These are phyloP conservation scores for Labeo catla DNA, from an alignment of 2,113 vertebrate species.

Conservation along the genomic window DNA sequence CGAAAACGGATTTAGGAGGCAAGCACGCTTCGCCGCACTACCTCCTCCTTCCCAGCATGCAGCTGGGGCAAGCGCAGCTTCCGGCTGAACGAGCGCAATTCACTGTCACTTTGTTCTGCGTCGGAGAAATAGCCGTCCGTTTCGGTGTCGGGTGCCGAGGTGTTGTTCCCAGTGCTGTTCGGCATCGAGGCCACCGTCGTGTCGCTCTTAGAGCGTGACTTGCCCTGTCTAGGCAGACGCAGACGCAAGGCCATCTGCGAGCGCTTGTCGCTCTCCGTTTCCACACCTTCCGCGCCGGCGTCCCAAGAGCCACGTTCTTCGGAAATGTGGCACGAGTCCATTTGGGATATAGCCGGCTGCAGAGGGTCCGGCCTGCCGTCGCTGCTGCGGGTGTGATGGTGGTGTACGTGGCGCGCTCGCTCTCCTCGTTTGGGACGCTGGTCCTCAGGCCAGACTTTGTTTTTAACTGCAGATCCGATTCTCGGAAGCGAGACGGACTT, in stretches of 20 bases:
- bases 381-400: slow-evolving; percentile 64
- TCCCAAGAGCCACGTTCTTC: slow-evolving; percentile 68
- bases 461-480: slow-evolving; percentile 50
- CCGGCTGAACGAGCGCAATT: slow-evolving; percentile 74
- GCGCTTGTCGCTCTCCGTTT: slow-evolving; percentile 70
- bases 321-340: slow-evolving; percentile 80
- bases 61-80: slow-evolving; percentile 80
- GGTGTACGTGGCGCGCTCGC: slow-evolving; percentile 50
- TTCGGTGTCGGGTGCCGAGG: slow-evolving; percentile 80
- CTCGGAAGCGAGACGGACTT: slow-evolving; percentile 20
- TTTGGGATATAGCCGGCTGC: slow-evolving; percentile 79
- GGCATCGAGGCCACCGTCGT: slow-evolving; percentile 55
- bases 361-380: slow-evolving; percentile 67
- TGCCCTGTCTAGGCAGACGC: slow-evolving; percentile 82
- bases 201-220: slow-evolving; percentile 73
- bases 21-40: slow-evolving; percentile 91
- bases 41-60: slow-evolving; percentile 86
- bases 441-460: slow-evolving; percentile 46
- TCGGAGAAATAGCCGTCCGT: slow-evolving; percentile 93
- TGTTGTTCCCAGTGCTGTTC: slow-evolving; percentile 69
- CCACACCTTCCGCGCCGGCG: slow-evolving; percentile 49
- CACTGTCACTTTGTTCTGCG: slow-evolving; percentile 89
- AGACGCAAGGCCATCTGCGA: slow-evolving; percentile 73
- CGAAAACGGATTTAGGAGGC: slow-evolving; percentile 81
- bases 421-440: slow-evolving; percentile 62